phyloP scores from a whole-genome alignment of 2,888 invertebrate genomes.

The Nemapogon koenigi region DNA sequence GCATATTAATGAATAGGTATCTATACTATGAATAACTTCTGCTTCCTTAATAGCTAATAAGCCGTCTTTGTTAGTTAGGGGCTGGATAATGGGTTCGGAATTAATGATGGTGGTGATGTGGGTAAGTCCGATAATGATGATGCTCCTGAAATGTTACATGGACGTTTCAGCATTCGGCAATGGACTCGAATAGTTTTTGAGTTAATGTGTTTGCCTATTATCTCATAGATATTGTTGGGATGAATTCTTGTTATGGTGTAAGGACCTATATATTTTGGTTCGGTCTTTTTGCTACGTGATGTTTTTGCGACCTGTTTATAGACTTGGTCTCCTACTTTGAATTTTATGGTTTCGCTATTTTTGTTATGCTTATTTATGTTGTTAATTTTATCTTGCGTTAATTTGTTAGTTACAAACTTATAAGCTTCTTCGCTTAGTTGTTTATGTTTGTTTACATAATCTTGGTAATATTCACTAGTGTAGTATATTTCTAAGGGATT shows the following conservation, averaged over 20 bases:
- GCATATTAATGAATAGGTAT: conserved; percentile 3
- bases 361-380: conserved; percentile 10
- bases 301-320: conserved; percentile 15
- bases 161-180: not conserved
- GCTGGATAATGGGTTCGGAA: not conserved
- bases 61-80: not conserved
- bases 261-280: conserved; percentile 1
- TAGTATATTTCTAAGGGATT: conserved; percentile 8
- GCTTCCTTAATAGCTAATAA: conserved; percentile 6
- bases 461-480: conserved; percentile 5
- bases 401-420: not conserved
- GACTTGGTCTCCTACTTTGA: conserved; percentile 15
- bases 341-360: conserved; percentile 4
- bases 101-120: not conserved
- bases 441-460: conserved; percentile 9
- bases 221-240: conserved; percentile 1
- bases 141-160: conserved; percentile 1
- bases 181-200: conserved; percentile 4
- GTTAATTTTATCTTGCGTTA: conserved; percentile 10
- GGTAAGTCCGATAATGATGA: not conserved
- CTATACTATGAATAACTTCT: not conserved
- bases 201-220: not conserved
- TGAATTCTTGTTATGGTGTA: conserved; percentile 3
- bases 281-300: conserved; percentile 12
- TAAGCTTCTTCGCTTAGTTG: not conserved